Percentiles rank a stretch among this genome's conserved stretches.
These are phyloP conservation scores for Anoplophora glabripennis DNA, from an alignment of 1,140 invertebrate genomes.

Conservation along the genomic window DNA sequence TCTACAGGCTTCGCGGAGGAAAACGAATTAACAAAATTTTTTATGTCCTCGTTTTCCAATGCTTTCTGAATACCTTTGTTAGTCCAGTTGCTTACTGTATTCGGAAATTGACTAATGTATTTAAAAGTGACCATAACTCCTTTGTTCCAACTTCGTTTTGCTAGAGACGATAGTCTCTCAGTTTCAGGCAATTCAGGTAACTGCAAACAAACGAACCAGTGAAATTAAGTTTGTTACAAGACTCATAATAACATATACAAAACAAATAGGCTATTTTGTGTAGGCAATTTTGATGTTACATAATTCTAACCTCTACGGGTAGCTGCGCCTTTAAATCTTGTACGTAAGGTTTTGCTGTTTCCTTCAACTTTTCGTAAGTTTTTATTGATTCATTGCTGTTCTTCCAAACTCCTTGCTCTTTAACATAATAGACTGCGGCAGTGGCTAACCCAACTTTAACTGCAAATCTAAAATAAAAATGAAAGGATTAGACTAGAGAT, in stretches of 20 bases:
- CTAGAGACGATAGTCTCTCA: slow-evolving; percentile 46
- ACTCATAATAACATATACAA: not conserved
- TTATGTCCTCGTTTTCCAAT: slow-evolving; percentile 33
- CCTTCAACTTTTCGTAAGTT: slow-evolving; percentile 51
- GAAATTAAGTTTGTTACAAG: not conserved
- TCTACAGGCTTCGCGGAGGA: not conserved
- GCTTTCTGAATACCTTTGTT: slow-evolving; percentile 35
- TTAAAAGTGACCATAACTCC: slow-evolving; percentile 55
- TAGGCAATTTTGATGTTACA: not conserved
- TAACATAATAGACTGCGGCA: slow-evolving; percentile 54
- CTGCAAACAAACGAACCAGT: slow-evolving; percentile 43
- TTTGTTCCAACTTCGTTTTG: slow-evolving; percentile 57
- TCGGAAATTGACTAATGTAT: slow-evolving; percentile 53
- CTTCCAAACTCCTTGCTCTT: slow-evolving; percentile 57
- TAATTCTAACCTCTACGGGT: slow-evolving; percentile 52
- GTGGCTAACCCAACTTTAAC: slow-evolving; percentile 53
- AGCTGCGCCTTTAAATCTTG: slow-evolving; percentile 54
- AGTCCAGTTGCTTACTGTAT: slow-evolving; percentile 48
- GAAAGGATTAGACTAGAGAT: not conserved
- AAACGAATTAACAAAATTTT: slow-evolving; percentile 35
- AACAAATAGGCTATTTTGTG: too few relatives aligned
- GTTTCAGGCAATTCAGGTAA: slow-evolving; percentile 54
- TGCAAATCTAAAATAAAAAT: slow-evolving; percentile 49
- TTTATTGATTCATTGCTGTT: slow-evolving; percentile 53
- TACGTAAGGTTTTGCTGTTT: slow-evolving; percentile 53